phyloP scores from a whole-genome alignment of 2,113 vertebrate genomes.

The Heterotilapia buettikoferi region DNA sequence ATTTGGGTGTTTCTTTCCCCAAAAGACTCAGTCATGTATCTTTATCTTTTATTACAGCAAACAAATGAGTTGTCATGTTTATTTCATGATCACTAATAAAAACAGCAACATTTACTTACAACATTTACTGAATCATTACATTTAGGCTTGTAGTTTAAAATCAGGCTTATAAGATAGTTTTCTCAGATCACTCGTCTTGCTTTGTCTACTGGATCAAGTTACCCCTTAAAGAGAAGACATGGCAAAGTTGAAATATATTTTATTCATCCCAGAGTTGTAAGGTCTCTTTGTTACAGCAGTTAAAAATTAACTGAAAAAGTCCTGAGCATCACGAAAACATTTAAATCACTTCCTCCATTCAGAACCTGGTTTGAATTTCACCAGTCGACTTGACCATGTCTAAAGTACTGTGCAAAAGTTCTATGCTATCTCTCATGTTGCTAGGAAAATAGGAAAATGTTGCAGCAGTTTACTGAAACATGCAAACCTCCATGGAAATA shows the following conservation, averaged over 20 bases:
- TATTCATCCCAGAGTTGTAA: neutral
- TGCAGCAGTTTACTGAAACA: neutral
- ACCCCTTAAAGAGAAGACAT: neutral
- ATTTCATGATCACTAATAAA: neutral
- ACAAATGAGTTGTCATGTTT: neutral
- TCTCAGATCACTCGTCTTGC: neutral
- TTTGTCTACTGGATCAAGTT: neutral
- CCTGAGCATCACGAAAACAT: accelerated
- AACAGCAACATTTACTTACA: neutral
- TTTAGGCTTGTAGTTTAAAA: neutral
- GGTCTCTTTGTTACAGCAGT: neutral
- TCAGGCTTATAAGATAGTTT: neutral
- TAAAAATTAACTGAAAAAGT: neutral
- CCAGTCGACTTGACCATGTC: neutral
- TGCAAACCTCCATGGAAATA: neutral
- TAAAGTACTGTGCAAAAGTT: neutral
- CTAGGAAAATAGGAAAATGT: neutral
- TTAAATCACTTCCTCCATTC: neutral
- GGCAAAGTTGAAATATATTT: neutral
- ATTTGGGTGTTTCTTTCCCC: accelerated
- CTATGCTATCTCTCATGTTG: neutral
- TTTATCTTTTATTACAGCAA: neutral
- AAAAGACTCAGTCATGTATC: neutral
- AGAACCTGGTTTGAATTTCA: neutral
- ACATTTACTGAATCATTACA: neutral